Conservation (phyloP, 2,888 invertebrate genomes). For the Caenorhabditis drosophilae region DNA sequence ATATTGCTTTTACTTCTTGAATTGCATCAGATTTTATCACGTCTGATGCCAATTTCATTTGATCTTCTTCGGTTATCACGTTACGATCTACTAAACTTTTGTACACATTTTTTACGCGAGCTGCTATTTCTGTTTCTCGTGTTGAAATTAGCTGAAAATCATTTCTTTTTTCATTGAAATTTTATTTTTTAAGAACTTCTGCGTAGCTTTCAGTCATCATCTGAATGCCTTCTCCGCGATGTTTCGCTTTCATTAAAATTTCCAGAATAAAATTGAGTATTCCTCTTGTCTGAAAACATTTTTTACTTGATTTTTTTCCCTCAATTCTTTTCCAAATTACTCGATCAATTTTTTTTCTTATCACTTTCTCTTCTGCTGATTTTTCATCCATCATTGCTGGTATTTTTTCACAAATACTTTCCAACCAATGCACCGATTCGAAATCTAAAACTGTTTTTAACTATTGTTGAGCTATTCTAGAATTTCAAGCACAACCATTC, state of each 20-base stretch:
- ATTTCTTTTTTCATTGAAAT: background rate
- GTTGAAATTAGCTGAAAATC: background rate
- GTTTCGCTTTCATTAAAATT: background rate
- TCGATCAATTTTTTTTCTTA: background rate
- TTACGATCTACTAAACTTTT: slow-evolving; percentile 2
- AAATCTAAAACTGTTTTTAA: slow-evolving; percentile 1
- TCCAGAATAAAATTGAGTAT: slow-evolving; percentile 1
- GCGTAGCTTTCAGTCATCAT: background rate
- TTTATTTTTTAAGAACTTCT: background rate
- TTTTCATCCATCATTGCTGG: slow-evolving; percentile 4
- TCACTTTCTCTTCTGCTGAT: background rate
- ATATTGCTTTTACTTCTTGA: slow-evolving; percentile 1
- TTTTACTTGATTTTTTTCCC: background rate
- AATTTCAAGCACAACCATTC: background rate
- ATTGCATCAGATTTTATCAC: background rate
- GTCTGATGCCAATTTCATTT: slow-evolving; percentile 1
- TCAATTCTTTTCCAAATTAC: background rate
- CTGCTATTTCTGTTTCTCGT: background rate
- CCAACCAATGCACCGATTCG: slow-evolving; percentile 5
- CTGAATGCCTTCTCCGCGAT: background rate
- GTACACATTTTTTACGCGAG: slow-evolving; percentile 1
- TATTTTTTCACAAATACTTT: slow-evolving; percentile 3
- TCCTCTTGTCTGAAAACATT: background rate
- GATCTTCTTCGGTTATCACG: background rate
- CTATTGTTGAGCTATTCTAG: background rate